A percentile compares a stretch with the other conserved stretches of the same genome.
Evolutionary conservation across 2,888 invertebrate genomes (phyloP).

Genomic region (Rhagophthalmus giganteus): DNA sequence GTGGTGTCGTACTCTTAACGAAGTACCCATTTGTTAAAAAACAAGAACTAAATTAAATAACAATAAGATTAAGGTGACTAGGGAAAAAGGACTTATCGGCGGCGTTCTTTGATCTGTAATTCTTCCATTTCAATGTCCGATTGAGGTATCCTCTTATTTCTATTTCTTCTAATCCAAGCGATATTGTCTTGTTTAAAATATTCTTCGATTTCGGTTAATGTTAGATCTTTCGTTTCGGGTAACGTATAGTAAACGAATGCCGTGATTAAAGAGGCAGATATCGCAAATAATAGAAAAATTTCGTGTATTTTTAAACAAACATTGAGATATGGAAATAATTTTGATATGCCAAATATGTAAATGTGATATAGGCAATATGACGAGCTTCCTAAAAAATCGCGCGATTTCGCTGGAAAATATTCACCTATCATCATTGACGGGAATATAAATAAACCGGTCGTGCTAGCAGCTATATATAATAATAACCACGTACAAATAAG

Average conservation of each 20-base stretch:
- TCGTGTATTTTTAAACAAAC: conserved; percentile 64
- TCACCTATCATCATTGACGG: conserved; percentile 78
- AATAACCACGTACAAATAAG: too few relatives aligned
- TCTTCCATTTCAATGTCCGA: background rate
- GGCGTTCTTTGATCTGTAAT: too few relatives aligned
- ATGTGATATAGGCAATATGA: conserved; percentile 74
- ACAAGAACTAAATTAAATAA: too few relatives aligned
- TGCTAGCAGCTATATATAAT: conserved; percentile 74
- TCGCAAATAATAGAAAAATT: conserved; percentile 70
- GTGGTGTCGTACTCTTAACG: too few relatives aligned
- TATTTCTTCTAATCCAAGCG: conserved; percentile 62
- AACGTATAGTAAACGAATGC: conserved; percentile 68
- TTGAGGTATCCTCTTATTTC: conserved; percentile 33
- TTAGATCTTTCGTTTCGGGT: conserved; percentile 75
- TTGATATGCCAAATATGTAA: conserved; percentile 68
- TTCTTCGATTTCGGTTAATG: conserved; percentile 74
- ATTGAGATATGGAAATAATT: conserved; percentile 69
- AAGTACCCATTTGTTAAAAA: too few relatives aligned
- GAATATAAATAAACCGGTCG: conserved; percentile 71
- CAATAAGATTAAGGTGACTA: too few relatives aligned
- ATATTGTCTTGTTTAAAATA: conserved; percentile 71
- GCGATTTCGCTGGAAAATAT: conserved; percentile 71
- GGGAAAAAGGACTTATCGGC: too few relatives aligned
- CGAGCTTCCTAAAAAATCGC: conserved; percentile 73
- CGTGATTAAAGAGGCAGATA: conserved; percentile 62